Conservation (phyloP, 1,140 invertebrate genomes). For the Drosophila neocordata region DNA sequence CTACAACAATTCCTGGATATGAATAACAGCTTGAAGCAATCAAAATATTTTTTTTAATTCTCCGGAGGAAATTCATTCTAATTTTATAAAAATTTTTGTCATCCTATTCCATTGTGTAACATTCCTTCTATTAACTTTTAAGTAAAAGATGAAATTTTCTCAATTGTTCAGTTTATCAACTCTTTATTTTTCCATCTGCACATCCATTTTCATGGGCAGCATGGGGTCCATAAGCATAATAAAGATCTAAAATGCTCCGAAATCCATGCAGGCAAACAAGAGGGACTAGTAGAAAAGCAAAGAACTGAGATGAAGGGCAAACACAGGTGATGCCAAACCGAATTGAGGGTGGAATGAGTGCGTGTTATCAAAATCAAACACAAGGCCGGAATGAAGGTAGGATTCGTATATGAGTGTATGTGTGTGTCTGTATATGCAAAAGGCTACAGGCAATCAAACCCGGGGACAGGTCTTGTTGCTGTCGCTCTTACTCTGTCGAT, state of each 20-base stretch:
- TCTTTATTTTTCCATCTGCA: background rate
- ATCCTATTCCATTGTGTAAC: background rate
- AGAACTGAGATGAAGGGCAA: too few species aligned
- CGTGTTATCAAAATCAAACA: conserved; percentile 52
- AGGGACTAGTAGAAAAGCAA: too few species aligned
- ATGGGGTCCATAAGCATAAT: conserved; percentile 1
- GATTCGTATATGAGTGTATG: conserved; percentile 5
- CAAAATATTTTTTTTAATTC: background rate
- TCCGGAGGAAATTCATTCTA: background rate
- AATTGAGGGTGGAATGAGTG: conserved; percentile 32
- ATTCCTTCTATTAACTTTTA: background rate
- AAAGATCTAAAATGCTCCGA: conserved; percentile 4
- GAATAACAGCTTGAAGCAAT: too few species aligned
- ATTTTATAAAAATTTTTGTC: background rate
- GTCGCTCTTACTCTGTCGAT: conserved; percentile 52
- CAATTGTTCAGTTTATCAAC: conserved; percentile 3
- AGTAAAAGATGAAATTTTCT: background rate
- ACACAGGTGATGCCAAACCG: background rate
- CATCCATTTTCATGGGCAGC: conserved; percentile 1
- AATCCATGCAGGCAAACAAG: conserved; percentile 10
- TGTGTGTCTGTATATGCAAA: conserved; percentile 1
- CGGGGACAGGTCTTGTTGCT: conserved; percentile 44
- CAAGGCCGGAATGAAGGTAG: conserved; percentile 20
- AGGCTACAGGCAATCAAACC: conserved; percentile 42
- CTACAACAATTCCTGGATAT: too few species aligned